Conservation (phyloP, 2,797 vertebrate genomes). For the Urocyon cinereoargenteus region DNA sequence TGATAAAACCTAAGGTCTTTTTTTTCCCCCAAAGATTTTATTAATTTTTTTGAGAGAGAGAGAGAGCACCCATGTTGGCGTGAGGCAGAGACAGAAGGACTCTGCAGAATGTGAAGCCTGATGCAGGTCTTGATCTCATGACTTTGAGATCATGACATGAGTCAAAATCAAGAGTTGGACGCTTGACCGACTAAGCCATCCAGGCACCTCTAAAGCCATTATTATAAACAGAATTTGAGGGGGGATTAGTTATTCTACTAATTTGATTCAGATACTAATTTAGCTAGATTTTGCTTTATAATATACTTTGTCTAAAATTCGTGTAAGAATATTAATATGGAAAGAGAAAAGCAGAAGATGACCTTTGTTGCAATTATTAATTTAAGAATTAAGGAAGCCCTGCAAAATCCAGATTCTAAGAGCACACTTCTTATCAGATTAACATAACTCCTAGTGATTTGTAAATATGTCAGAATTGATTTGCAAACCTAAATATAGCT, state of each 20-base stretch:
- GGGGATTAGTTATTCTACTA: background rate
- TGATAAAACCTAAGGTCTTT: background rate
- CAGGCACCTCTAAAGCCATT: too few relatives aligned
- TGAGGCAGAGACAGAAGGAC: too few relatives aligned
- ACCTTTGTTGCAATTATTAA: background rate
- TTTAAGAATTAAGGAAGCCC: background rate
- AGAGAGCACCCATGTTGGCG: background rate
- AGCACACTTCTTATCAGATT: background rate
- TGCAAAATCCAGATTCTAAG: background rate
- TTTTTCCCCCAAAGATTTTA: too few relatives aligned
- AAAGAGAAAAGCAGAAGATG: background rate
- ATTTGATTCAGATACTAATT: background rate
- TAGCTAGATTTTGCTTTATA: background rate
- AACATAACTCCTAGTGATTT: slow-evolving; percentile 6
- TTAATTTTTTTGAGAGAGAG: background rate
- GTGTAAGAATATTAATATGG: background rate
- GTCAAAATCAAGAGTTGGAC: too few relatives aligned
- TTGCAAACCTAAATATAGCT: slow-evolving; percentile 39
- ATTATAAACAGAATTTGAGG: background rate
- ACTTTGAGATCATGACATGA: too few relatives aligned
- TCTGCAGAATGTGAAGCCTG: too few relatives aligned
- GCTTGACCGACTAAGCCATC: too few relatives aligned
- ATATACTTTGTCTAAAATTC: background rate
- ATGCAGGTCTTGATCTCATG: too few relatives aligned
- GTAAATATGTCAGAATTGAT: slow-evolving; percentile 39